Base-by-base conservation (phyloP, 1,140 invertebrate species). In the Leptopilina boulardi region DNA sequence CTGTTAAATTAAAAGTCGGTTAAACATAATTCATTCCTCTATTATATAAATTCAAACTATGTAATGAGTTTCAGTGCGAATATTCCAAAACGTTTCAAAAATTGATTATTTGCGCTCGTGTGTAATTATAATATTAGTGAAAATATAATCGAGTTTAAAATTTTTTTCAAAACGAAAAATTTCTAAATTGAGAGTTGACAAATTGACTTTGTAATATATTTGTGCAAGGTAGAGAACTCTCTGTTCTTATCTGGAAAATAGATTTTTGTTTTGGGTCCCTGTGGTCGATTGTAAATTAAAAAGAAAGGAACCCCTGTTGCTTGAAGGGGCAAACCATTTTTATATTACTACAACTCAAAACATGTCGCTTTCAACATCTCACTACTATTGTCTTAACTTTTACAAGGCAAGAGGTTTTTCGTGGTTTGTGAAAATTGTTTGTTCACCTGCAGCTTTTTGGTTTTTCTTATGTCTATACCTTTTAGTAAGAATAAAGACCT, bases 361-460 rank as follows among this genome's bases (percentile, higher is more conserved):
- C 47, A 51, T 51, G 47, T 51, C 15, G 47, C 47, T 18, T 51
- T 6, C 44, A 15, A 47, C 11, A 15, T 47, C 44, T 47, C 13
- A 3, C 13, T n/a, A 30, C 34, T 38, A 38, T 51, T 51, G 47
- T 51, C 47, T 51, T 51, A 51, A 38, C 5, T 9, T 38, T 38
- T 4, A 38, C 34, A 38, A 9, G 34, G 3, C 2, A n/a, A 51
- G 8, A 51, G 47, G 47, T 51, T 51, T 51, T 18, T n/a, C 15
- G 34, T 38, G 47, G 47, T 51, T 51, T 51, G 15, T 51, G 13
- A 18, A 51, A 18, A 47, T 15, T 18, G 47, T 51, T 51, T 51
- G 47, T 51, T 51, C 47, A 51, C 47, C 47, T 18, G 47, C 15
- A 51, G 47, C 15, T 51, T 51, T 38, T 51, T 51, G 47, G 47